Base-by-base conservation (phyloP, 2,113 vertebrate species). In the Pollachius pollachius region DNA sequence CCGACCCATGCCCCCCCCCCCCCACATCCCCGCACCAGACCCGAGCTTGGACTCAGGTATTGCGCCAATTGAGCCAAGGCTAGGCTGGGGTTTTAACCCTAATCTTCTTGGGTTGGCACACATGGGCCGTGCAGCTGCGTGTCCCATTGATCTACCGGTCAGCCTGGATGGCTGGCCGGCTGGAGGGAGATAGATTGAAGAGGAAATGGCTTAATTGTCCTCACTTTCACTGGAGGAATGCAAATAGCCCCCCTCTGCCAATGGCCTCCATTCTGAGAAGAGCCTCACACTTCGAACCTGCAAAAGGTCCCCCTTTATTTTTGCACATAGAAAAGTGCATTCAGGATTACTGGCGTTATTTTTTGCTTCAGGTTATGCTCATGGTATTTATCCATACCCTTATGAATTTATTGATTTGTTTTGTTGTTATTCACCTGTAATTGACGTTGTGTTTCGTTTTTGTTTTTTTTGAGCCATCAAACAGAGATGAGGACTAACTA, bases 181-280 rank as follows among this genome's bases (percentile, higher is more conserved):
- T 89, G 80, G 77, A 80, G 87, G 85, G 88, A 93, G 89, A 93
- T 88, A 87, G 90, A 93, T 92, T 92, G 91, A 88, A 89, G 84
- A 88, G 92, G 92, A 93, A 93, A 93, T 82, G 87, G 89, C 87
- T 89, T 93, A 93, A 93, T 93, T 92, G 90, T 86, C 85, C 80
- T 78, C 85, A 90, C 91, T 92, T 88, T 92, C 85, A 77, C 89
- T 91, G 82, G 83, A 87, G 91, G 92, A 93, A 93, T 93, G 91
- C 84, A 91, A 92, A 91, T 89, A 85, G 85, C 80, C 64, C 75
- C 58, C 76, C 58, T 70, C 72, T 61, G 30, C 59, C 17, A 34
- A 30, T 52, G 80, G 77, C 75, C 82, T 85, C 75, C 59, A 68
- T 63, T 30, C 64, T 34, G 70, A 81, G 62, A 71, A 81, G 73